phyloP scores from a whole-genome alignment of 2,888 invertebrate genomes.

The Hypena proboscidalis region DNA sequence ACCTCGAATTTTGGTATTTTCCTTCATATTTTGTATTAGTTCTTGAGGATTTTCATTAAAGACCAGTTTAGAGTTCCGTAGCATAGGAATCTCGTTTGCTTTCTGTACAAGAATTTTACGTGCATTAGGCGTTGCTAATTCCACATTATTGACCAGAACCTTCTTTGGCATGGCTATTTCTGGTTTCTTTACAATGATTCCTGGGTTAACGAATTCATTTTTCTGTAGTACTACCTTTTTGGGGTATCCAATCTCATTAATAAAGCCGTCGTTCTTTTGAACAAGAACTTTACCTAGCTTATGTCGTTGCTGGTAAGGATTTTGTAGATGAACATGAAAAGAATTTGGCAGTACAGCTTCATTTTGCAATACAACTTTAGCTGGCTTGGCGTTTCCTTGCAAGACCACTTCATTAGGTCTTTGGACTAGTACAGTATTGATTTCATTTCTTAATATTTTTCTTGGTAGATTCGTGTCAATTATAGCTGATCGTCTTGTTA shows the following conservation, averaged over 20 bases:
- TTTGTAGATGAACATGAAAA: no score
- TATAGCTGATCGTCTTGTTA: conserved; percentile 1
- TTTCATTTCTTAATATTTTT: conserved; percentile 4
- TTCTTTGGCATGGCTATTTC: conserved; percentile 6
- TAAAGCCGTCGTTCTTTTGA: no score
- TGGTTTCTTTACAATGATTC: conserved; percentile 9
- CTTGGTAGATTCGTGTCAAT: neutral
- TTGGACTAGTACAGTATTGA: conserved; percentile 10
- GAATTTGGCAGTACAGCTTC: neutral
- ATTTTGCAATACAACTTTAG: conserved; percentile 1
- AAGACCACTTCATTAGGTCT: conserved; percentile 5
- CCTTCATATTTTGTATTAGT: neutral
- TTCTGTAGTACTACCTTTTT: neutral
- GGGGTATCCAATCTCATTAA: no score
- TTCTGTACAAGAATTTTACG: conserved; percentile 9
- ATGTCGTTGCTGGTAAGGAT: no score
- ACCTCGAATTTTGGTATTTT: no score
- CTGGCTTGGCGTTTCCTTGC: conserved; percentile 13
- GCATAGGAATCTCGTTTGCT: conserved; percentile 10
- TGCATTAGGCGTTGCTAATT: neutral
- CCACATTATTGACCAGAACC: conserved; percentile 10
- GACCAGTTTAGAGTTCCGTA: conserved; percentile 6
- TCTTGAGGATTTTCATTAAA: neutral
- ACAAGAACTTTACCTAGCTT: no score
- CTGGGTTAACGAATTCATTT: neutral